Evolutionary conservation across 2,888 invertebrate species (phyloP).

Genomic region (Scelioninae gen. 2): DNA sequence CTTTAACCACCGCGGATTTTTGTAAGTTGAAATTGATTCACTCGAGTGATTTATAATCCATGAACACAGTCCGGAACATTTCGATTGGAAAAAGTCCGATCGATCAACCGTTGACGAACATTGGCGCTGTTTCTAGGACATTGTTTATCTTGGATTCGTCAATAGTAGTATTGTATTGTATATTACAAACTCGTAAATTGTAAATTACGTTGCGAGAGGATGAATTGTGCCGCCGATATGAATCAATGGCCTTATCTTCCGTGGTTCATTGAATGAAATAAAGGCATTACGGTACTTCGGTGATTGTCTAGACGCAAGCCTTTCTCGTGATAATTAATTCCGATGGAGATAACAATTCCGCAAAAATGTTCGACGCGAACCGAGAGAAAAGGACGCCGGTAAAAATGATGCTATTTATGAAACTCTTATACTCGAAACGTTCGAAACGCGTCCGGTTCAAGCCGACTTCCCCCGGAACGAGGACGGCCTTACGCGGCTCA

Average conservation of each 20-base stretch:
- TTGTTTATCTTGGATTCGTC: constrained; percentile 51
- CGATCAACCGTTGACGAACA: constrained; percentile 26
- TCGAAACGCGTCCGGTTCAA: too few relatives aligned
- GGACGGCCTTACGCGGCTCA: too few relatives aligned
- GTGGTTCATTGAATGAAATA: constrained; percentile 30
- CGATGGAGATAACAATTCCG: constrained; percentile 33
- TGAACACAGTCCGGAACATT: constrained; percentile 24
- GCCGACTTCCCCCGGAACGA: too few relatives aligned
- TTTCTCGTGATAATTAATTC: constrained; percentile 40
- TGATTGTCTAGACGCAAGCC: constrained; percentile 34
- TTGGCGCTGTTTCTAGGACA: constrained; percentile 36
- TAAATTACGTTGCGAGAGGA: constrained; percentile 46
- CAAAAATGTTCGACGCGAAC: too few relatives aligned
- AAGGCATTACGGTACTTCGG: constrained; percentile 38
- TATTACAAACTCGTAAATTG: constrained; percentile 49
- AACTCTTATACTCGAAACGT: too few relatives aligned
- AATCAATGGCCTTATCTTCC: constrained; percentile 43
- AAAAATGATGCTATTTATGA: too few relatives aligned
- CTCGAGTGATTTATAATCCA: constrained; percentile 27
- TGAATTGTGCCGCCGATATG: constrained; percentile 48
- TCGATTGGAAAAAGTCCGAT: constrained; percentile 21
- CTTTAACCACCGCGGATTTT: constrained; percentile 1
- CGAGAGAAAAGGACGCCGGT: too few relatives aligned
- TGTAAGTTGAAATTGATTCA: constrained; percentile 16
- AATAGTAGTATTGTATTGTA: constrained; percentile 47